Percentiles rank a stretch among this genome's conserved stretches.
These are phyloP conservation scores for Drosophila conformis DNA, from an alignment of 2,888 invertebrate species.

Conservation along the genomic window DNA sequence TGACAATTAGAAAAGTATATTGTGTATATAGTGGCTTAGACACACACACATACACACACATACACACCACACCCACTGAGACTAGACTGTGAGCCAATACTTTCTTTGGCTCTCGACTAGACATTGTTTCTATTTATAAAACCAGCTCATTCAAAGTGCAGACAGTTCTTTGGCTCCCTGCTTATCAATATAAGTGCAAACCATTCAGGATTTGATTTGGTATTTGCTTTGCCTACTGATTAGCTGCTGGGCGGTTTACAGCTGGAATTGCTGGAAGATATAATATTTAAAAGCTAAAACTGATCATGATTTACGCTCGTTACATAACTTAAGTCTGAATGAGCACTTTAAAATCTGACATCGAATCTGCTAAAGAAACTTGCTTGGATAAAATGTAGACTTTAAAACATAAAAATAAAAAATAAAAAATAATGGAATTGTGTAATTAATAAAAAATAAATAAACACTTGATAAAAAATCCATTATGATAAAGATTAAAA, in stretches of 20 bases:
- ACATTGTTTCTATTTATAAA: constrained; percentile 55
- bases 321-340: background rate
- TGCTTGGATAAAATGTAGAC: accelerated
- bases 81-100: constrained; percentile 27
- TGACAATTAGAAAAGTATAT: constrained; percentile 69
- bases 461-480: background rate
- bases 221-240: constrained; percentile 22
- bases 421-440: background rate
- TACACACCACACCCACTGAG: constrained; percentile 35
- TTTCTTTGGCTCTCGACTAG: constrained; percentile 46
- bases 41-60: constrained; percentile 23
- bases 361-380: background rate
- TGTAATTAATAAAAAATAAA: background rate
- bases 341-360: no score
- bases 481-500: background rate
- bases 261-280: background rate
- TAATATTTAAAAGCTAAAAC: background rate
- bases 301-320: background rate
- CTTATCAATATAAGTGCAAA: constrained; percentile 24
- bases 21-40: constrained; percentile 25
- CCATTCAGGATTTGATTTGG: constrained; percentile 30
- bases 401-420: background rate
- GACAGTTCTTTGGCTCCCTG: constrained; percentile 8
- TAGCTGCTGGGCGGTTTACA: background rate
- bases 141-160: constrained; percentile 31